phyloP scores from a whole-genome alignment of 2,888 invertebrate genomes.

The Candidula unifasciata region DNA sequence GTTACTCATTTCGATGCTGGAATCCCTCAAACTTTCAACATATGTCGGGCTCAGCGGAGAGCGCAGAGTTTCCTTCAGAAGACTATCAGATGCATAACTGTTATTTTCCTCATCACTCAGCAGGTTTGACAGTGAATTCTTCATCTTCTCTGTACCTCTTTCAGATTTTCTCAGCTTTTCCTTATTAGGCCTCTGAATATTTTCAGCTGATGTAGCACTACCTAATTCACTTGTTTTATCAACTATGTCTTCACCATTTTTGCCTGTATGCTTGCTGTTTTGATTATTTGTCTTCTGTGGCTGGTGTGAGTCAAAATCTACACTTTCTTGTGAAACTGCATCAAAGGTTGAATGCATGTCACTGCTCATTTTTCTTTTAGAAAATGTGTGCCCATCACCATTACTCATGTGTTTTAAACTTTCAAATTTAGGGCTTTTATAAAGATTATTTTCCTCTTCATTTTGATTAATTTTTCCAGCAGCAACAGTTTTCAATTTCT shows the following conservation, averaged over 20 bases:
- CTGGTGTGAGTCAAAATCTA: slow-evolving; percentile 5
- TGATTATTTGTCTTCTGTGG: slow-evolving; percentile 26
- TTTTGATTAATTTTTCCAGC: slow-evolving; percentile 21
- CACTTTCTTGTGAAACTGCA: slow-evolving; percentile 14
- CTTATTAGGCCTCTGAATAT: neutral
- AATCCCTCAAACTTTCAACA: slow-evolving; percentile 10
- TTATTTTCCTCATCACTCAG: slow-evolving; percentile 43
- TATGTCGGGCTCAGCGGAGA: slow-evolving; percentile 26
- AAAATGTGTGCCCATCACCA: neutral
- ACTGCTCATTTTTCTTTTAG: neutral
- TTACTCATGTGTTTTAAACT: neutral
- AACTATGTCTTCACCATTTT: slow-evolving; percentile 27
- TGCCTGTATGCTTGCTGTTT: slow-evolving; percentile 17
- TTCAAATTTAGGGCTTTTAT: neutral
- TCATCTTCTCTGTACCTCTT: neutral
- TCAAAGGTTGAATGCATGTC: neutral
- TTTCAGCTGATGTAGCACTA: neutral
- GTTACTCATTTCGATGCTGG: slow-evolving; percentile 7
- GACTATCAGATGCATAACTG: slow-evolving; percentile 23
- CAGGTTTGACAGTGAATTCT: neutral
- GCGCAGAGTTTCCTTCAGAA: slow-evolving; percentile 40
- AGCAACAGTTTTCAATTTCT: slow-evolving; percentile 2
- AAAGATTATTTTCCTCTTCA: slow-evolving; percentile 13
- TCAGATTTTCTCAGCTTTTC: neutral
- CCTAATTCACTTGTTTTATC: neutral